phyloP scores from a whole-genome alignment of 2,888 invertebrate species.

The Tortricodes alternella region DNA sequence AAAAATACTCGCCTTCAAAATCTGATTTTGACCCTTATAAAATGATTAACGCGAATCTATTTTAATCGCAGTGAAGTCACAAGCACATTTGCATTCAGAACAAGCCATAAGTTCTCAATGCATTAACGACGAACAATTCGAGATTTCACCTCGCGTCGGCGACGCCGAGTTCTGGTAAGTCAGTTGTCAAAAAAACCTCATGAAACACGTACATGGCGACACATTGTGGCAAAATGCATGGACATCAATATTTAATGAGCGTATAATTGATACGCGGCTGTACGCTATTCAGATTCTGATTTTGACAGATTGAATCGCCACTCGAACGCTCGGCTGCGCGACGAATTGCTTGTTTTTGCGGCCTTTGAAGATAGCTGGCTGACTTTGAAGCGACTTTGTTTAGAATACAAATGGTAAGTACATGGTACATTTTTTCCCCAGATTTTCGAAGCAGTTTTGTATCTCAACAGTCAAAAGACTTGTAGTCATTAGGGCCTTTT shows the following conservation, averaged over 20 bases:
- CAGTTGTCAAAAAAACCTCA: neutral
- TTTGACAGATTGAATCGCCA: slow-evolving; percentile 22
- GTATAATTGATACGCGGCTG: slow-evolving; percentile 24
- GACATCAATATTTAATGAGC: slow-evolving; percentile 23
- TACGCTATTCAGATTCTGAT: slow-evolving; percentile 25
- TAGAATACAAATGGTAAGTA: neutral
- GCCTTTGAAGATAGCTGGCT: neutral
- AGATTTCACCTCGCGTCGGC: neutral
- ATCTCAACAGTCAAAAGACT: too few relatives aligned
- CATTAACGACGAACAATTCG: neutral
- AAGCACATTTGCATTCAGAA: neutral
- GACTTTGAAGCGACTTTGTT: neutral
- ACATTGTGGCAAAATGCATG: slow-evolving; percentile 16
- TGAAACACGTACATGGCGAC: slow-evolving; percentile 2
- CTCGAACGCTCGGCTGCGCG: neutral
- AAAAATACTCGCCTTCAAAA: too few relatives aligned
- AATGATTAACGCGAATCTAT: neutral
- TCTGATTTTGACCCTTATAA: slow-evolving; percentile 13
- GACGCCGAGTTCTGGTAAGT: neutral
- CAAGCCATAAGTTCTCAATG: neutral
- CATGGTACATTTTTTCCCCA: too few relatives aligned
- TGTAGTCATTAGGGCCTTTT: too few relatives aligned
- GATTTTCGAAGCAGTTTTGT: too few relatives aligned
- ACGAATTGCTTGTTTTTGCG: slow-evolving; percentile 22
- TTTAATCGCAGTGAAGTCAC: neutral